phyloP scores from a whole-genome alignment of 2,888 invertebrate genomes.

The Drosophila tanythrix region DNA sequence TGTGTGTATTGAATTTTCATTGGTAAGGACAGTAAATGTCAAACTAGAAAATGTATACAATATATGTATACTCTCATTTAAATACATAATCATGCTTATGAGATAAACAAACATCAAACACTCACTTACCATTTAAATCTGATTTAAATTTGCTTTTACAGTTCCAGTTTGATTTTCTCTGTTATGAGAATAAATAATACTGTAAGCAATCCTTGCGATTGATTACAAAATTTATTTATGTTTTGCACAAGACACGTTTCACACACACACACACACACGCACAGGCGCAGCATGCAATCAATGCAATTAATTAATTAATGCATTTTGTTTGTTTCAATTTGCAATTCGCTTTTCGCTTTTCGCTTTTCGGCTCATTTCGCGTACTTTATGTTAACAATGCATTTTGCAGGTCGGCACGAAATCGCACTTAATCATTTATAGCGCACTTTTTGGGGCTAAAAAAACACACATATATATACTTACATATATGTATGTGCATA shows the following conservation, averaged over 20 bases:
- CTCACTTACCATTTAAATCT: constrained; percentile 25
- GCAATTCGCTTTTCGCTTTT: constrained; percentile 51
- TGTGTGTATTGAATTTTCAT: constrained; percentile 22
- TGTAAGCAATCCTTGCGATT: constrained; percentile 7
- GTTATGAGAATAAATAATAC: constrained; percentile 17
- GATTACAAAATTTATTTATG: constrained; percentile 4
- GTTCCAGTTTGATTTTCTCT: constrained; percentile 11
- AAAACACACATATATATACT: constrained; percentile 9
- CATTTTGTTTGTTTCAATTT: constrained; percentile 26
- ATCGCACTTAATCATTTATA: constrained; percentile 67
- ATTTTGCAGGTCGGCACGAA: constrained; percentile 49
- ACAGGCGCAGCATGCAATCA: constrained; percentile 25
- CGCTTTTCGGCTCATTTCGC: constrained; percentile 35
- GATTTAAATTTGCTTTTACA: constrained; percentile 2
- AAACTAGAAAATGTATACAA: constrained; percentile 22
- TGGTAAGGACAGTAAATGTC: constrained; percentile 35
- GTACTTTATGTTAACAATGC: constrained; percentile 47
- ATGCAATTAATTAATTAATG: constrained; percentile 27
- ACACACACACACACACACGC: not conserved
- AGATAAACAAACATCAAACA: constrained; percentile 33
- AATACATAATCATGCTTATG: constrained; percentile 15
- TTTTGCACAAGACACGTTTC: constrained; percentile 12
- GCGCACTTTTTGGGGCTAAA: constrained; percentile 53
- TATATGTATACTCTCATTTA: constrained; percentile 22
- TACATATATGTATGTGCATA: constrained; percentile 9